Evolutionary conservation across 2,113 vertebrate genomes (phyloP).

Genomic region (Caretta caretta): DNA sequence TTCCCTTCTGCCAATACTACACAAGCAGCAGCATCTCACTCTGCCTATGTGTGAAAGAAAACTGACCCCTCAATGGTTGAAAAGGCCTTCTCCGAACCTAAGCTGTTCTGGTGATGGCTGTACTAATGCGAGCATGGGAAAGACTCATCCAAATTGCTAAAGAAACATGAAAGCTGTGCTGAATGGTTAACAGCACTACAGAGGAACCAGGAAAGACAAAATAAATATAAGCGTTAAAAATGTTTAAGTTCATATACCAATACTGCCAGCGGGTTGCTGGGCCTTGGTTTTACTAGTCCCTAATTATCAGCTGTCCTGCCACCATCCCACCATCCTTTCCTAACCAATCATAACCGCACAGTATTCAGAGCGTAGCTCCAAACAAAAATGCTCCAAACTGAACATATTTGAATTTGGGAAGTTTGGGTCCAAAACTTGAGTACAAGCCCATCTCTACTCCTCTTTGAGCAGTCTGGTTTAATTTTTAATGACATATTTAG

Average conservation of each 20-base stretch:
- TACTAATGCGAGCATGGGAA: rapidly evolving
- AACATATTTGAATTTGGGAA: neutral
- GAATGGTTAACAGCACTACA: neutral
- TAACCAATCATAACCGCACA: neutral
- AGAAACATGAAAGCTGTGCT: neutral
- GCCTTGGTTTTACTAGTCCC: neutral
- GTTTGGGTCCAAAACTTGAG: neutral
- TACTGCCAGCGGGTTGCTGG: neutral
- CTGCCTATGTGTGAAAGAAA: neutral
- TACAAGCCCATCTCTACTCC: neutral
- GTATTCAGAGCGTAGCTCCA: neutral
- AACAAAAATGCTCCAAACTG: neutral
- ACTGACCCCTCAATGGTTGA: neutral
- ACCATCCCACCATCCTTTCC: neutral
- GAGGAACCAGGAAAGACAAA: neutral
- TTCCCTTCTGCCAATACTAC: neutral
- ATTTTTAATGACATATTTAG: neutral
- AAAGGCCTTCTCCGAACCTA: neutral
- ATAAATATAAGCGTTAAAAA: neutral
- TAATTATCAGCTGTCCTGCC: neutral
- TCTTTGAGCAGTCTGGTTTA: neutral
- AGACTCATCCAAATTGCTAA: neutral
- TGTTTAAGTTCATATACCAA: neutral
- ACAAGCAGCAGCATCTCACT: neutral
- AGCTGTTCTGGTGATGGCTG: neutral